Evolutionary conservation across 2,888 invertebrate genomes (phyloP), one percentile per base, ranked within the genome.

Genomic region (Ectemnius cavifrons): DNA sequence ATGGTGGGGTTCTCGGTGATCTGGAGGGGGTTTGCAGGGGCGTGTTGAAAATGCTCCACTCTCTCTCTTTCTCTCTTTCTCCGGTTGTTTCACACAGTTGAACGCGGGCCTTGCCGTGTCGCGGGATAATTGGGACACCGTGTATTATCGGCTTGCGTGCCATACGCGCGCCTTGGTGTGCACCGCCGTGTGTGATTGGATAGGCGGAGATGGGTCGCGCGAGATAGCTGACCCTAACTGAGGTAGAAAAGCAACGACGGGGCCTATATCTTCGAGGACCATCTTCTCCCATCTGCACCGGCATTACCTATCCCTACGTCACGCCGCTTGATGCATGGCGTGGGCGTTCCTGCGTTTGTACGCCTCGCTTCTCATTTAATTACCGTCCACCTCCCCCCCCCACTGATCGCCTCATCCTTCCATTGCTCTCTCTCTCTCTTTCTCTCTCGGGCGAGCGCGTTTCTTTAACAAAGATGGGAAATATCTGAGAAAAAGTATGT

Each of bases 151-250:
- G 84, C 37, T 89, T 89, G 90, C 89, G 90, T 89, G 90, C 88
- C 85, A 88, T 89, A 88, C 85, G 86, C 83, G 84, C 85, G 37
- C 37, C 37, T 37, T 37, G 86, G 86, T 84, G 85, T 85, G 85
- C 84, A 78, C 37, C 37, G 37, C 37, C 37, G 87, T 87, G 87
- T 90, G 90, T 90, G 90, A 90, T 90, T 90, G 90, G 90, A 90
- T 90, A 89, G 90, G 89, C 90, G 90, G 90, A 90, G 90, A 90
- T 90, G 90, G 89, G 90, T 90, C 90, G 90, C 90, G 87, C 87
- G 86, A 90, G 90, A 90, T 90, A 90, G 89, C 88, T 90, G 90
- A 90, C 90, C 90, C 90, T 88, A 88, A 88, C 89, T 86, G 85
- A 88, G 85, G 88, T 88, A 85, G 84, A 82, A 87, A 37, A 37